These are phyloP conservation scores for Conopomorpha cramerella DNA, from an alignment of 1,140 invertebrate species.

Conservation along the genomic window DNA sequence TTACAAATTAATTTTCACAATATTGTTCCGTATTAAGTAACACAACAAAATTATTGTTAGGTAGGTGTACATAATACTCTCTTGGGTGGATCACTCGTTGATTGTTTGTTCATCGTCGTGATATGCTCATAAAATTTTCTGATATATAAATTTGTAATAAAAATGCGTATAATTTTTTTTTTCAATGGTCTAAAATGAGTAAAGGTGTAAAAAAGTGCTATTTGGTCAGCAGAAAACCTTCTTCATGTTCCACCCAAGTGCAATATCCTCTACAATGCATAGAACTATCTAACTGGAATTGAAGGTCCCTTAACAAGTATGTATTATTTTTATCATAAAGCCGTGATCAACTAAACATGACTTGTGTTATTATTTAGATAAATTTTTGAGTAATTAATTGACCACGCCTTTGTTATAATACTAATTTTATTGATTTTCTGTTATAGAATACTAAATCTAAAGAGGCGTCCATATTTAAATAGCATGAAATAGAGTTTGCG, in stretches of 20 bases:
- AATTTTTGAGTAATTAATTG: constrained; percentile 27
- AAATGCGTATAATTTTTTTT: constrained; percentile 39
- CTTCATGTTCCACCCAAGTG: constrained; percentile 41
- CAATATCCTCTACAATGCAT: constrained; percentile 55
- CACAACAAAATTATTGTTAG: too few species aligned
- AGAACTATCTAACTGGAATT: constrained; percentile 60
- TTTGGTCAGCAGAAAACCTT: constrained; percentile 51
- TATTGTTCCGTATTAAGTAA: too few species aligned
- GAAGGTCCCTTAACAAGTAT: constrained; percentile 59
- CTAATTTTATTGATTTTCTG: constrained; percentile 51
- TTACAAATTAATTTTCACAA: too few species aligned
- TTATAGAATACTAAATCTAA: constrained; percentile 56
- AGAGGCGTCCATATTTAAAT: constrained; percentile 51
- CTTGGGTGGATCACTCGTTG: constrained; percentile 36
- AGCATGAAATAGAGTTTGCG: constrained; percentile 52
- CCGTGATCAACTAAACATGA: constrained; percentile 26
- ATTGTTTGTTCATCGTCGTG: constrained; percentile 35
- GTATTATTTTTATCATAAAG: constrained; percentile 33
- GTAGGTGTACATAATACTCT: too few species aligned
- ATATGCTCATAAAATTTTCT: constrained; percentile 56
- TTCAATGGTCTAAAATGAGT: constrained; percentile 39
- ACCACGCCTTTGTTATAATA: constrained; percentile 45
- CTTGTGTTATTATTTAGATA: not conserved
- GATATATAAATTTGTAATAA: constrained; percentile 45
- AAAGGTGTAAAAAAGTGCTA: constrained; percentile 48